Evolutionary conservation across 2,113 vertebrate species (phyloP).

Genomic region (Sapayoa aenigma): DNA sequence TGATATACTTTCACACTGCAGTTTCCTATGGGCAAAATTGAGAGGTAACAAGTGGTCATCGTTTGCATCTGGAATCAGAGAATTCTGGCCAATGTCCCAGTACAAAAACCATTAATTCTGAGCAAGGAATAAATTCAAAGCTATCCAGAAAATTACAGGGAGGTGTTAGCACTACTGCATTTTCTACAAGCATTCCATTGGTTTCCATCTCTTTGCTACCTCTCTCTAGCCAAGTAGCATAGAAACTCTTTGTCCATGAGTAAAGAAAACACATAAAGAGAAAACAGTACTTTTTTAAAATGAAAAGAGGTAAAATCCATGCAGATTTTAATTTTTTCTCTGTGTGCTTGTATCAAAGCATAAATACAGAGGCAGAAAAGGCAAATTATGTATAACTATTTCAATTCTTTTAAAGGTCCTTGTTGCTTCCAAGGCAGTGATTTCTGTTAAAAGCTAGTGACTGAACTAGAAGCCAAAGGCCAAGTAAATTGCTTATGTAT

Average conservation of each 20-base stretch:
- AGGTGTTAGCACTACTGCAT: neutral
- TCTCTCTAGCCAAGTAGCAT: neutral
- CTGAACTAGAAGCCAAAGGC: neutral
- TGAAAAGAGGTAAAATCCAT: neutral
- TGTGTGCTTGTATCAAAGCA: neutral
- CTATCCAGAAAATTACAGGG: neutral
- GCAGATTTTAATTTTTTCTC: neutral
- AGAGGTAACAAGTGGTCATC: neutral
- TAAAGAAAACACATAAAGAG: neutral
- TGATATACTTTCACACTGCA: neutral
- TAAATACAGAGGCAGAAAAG: neutral
- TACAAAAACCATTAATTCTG: neutral
- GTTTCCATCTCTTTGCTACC: neutral
- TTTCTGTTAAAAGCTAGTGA: neutral
- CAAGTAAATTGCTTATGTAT: constrained; percentile 27
- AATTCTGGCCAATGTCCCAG: neutral
- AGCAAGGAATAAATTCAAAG: neutral
- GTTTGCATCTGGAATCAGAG: neutral
- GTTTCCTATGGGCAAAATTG: neutral
- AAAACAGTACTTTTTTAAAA: neutral
- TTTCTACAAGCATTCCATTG: neutral
- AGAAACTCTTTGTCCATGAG: neutral
- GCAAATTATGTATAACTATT: neutral
- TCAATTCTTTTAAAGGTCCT: neutral
- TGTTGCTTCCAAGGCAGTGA: neutral